Conservation (phyloP, 1,140 invertebrate species). For the Prorops nasuta region DNA sequence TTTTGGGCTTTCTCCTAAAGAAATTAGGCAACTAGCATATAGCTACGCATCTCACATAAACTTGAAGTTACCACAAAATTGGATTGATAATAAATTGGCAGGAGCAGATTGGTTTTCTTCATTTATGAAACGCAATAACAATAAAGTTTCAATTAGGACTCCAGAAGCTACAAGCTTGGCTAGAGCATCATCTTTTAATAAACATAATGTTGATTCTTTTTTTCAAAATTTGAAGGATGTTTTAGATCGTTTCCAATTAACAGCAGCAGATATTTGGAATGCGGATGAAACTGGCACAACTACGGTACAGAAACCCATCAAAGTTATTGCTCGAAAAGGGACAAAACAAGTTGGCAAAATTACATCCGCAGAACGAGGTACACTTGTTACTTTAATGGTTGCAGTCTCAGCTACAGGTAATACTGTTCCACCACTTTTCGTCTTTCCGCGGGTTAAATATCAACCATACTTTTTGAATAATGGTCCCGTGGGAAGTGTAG, state of each 20-base stretch:
- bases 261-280: not conserved
- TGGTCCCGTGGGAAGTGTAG: conserved; percentile 42
- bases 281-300: conserved; percentile 1
- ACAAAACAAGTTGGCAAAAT: conserved; percentile 37
- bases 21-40: not conserved
- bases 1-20: not conserved
- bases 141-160: conserved; percentile 30
- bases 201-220: conserved; percentile 19
- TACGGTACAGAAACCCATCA: conserved; percentile 26
- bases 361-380: conserved; percentile 37
- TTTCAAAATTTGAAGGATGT: too few relatives aligned
- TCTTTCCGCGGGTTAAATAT: conserved; percentile 36
- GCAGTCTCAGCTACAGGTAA: conserved; percentile 20
- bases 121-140: not conserved
- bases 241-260: not conserved
- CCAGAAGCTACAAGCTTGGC: conserved; percentile 37
- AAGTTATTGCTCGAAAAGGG: conserved; percentile 25
- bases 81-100: not conserved
- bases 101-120: not conserved
- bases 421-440: conserved; percentile 28
- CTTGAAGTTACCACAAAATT: not conserved
- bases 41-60: not conserved
- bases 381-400: conserved; percentile 31
- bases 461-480: conserved; percentile 30
- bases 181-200: conserved; percentile 37